Evolutionary conservation across 2,888 invertebrate species (phyloP), one percentile per base, ranked within the genome.

Genomic region (Drosophila ustulata): DNA sequence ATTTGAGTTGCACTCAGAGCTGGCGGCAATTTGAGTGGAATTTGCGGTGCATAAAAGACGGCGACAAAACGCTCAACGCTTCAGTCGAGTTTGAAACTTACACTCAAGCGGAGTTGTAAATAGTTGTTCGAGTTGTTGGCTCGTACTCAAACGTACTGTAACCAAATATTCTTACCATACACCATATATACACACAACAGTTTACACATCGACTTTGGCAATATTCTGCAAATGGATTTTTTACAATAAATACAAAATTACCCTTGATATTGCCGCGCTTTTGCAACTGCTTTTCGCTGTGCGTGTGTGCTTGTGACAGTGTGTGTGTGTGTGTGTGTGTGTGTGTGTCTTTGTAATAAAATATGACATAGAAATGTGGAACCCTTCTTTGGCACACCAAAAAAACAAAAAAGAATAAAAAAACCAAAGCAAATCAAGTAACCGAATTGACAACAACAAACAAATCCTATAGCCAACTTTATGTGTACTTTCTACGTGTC

Each of bases 1-100:
- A 11, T 34, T 13, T 52, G 65, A 74, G 66, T 51, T 41, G 4
- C 55, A 57, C 78, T 75, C 82, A 52, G 59, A n/a, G 51, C 32
- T 49, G 55, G 18, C 39, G 34, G 41, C 34, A 23, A 6, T 50
- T 69, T 63, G 83, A 82, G 81, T 66, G 70, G 11, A 52, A n/a
- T 13, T 3, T 5, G 30, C 11, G 47, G 18, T 30, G 63, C 78
- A 86, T 85, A 85, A 91, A 91, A 90, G 88, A 71, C 75, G 81
- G 67, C 59, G 52, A 32, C 80, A 87, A 86, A 82, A 74, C 89
- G 90, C 80, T 78, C 77, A 78, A 78, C 64, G 85, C 89, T 88
- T 91, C 89, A 92, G 92, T 92, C 92, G 92, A 92, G 92, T 92
- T 91, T 91, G 89, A 90, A 91, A 92, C 92, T 91, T 92, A 89